phyloP scores from a whole-genome alignment of 2,888 invertebrate species.

The Uloborus plumipes region DNA sequence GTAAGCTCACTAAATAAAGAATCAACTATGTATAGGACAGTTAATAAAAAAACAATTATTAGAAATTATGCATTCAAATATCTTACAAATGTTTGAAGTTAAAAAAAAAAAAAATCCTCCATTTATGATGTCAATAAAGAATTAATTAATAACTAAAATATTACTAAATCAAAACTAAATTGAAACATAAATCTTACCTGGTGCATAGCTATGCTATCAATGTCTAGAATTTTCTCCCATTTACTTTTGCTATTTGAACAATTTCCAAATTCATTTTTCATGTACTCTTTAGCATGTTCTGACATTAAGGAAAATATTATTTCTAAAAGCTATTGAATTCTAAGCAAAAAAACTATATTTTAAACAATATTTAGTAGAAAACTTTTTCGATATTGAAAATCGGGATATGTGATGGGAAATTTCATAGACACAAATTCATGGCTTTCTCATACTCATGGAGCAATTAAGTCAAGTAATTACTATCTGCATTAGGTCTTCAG shows the following conservation, averaged over 20 bases:
- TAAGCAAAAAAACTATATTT: background rate
- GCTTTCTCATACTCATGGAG: no score
- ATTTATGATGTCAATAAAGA: no score
- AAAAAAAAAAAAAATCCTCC: no score
- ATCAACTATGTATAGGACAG: no score
- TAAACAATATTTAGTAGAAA: background rate
- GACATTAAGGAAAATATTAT: constrained; percentile 29
- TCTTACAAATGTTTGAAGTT: background rate
- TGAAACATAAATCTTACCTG: constrained; percentile 9
- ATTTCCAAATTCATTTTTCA: constrained; percentile 27
- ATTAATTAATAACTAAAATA: no score
- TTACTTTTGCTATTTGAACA: constrained; percentile 26
- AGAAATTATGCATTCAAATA: background rate
- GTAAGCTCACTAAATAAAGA: no score
- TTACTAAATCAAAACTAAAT: no score
- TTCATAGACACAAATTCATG: no score
- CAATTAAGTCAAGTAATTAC: no score
- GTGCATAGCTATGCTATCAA: constrained; percentile 34
- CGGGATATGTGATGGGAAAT: no score
- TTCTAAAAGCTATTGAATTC: background rate
- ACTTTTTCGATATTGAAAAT: no score
- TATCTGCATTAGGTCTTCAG: no score
- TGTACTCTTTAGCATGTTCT: constrained; percentile 31
- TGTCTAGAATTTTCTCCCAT: constrained; percentile 28
- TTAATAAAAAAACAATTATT: background rate